Percentiles rank a stretch among this genome's conserved stretches.
Conservation (phyloP, 2,888 invertebrate species). For the Rhopalosiphum nymphaeae region DNA sequence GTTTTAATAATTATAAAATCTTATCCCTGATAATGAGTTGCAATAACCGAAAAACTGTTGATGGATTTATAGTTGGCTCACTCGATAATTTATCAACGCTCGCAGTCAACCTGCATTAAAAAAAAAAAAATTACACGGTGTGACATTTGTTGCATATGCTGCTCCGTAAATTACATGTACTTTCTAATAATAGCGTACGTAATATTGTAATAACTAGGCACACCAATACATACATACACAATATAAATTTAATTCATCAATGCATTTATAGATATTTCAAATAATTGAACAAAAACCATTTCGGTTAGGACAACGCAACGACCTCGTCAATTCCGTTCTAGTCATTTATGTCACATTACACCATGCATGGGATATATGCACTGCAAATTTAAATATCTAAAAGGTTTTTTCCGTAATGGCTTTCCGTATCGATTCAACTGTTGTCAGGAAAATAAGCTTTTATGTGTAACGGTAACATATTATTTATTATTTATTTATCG, state of each 20-base stretch:
- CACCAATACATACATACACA: background rate
- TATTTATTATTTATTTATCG: background rate
- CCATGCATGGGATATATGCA: background rate
- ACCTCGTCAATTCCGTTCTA: background rate
- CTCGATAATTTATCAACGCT: background rate
- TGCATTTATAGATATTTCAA: background rate
- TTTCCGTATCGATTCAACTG: background rate
- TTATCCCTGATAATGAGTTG: background rate
- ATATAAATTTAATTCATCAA: background rate
- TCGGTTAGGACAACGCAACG: background rate
- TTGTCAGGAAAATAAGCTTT: background rate
- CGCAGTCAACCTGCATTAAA: background rate
- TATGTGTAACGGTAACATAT: background rate
- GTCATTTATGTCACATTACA: background rate
- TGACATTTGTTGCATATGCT: background rate
- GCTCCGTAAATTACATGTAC: background rate
- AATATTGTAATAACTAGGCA: background rate
- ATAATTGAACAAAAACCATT: background rate
- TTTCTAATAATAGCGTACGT: too few species aligned
- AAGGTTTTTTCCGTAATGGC: background rate
- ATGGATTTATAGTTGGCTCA: background rate
- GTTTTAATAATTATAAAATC: background rate
- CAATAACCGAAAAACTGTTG: background rate
- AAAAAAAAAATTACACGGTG: background rate
- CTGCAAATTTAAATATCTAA: background rate